Conservation (phyloP, 2,888 invertebrate species). For the Mechanitis mazaeus region DNA sequence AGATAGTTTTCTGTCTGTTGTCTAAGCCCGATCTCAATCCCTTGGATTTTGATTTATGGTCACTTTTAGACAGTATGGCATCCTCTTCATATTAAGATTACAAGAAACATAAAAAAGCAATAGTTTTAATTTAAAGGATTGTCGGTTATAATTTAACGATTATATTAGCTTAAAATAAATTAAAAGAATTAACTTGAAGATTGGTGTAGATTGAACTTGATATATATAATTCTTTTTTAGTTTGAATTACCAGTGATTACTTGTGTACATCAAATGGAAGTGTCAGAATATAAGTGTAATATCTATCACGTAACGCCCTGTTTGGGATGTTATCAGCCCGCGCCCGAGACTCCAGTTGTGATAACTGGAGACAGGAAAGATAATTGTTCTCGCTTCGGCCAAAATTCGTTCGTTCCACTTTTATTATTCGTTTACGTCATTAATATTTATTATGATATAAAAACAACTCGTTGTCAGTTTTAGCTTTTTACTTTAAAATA, state of each 20-base stretch:
- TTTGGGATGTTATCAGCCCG: conserved; percentile 15
- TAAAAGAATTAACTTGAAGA: neutral
- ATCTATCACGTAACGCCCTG: conserved; percentile 1
- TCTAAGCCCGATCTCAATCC: no score
- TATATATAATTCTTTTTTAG: no score
- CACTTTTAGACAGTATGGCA: no score
- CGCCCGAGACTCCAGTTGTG: conserved; percentile 17
- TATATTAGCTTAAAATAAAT: neutral
- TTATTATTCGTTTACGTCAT: conserved; percentile 12
- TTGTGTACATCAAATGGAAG: no score
- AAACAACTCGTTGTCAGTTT: neutral
- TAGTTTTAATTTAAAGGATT: no score
- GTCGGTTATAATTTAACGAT: no score
- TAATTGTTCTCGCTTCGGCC: conserved; percentile 17
- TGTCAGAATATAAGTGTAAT: neutral
- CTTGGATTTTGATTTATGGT: no score
- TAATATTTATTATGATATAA: conserved; percentile 14
- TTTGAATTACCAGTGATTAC: no score
- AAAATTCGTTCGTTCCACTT: conserved; percentile 19
- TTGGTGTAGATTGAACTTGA: neutral
- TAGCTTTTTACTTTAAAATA: no score
- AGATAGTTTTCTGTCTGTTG: no score
- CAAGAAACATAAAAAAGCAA: no score
- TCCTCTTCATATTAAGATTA: no score
- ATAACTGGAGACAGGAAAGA: conserved; percentile 13